Percentiles rank a stretch among this genome's conserved stretches.
These are phyloP conservation scores for Australoheros scitulus DNA, from an alignment of 2,113 vertebrate species.

Conservation along the genomic window DNA sequence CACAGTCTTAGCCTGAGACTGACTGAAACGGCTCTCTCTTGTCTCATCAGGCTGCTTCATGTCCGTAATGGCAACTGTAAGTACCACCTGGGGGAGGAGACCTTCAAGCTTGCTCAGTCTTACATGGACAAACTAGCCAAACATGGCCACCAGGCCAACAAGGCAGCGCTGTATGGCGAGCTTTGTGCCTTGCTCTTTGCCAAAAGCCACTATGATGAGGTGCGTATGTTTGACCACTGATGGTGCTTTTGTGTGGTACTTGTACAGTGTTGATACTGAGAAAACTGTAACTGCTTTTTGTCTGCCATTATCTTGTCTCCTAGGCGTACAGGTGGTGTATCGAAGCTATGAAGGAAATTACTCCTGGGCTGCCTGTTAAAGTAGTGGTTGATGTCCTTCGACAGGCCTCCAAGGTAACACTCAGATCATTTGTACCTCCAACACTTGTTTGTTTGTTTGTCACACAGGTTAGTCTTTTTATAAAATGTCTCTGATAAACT, in stretches of 20 bases:
- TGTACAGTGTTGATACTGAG: background rate
- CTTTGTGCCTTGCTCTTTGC: slow-evolving; percentile 96
- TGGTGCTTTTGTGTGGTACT: too few species aligned
- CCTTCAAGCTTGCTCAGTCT: slow-evolving; percentile 94
- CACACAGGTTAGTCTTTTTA: background rate
- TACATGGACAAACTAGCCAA: slow-evolving; percentile 98
- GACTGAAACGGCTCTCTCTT: background rate
- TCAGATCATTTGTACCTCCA: background rate
- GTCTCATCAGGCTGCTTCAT: slow-evolving; percentile 87
- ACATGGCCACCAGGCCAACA: slow-evolving; percentile 96
- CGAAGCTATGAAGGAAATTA: slow-evolving; percentile 98
- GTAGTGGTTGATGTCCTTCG: slow-evolving; percentile 97
- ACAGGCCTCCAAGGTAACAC: slow-evolving; percentile 91
- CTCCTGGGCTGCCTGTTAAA: slow-evolving; percentile 92
- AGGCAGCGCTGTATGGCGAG: slow-evolving; percentile 96
- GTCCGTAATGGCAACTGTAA: slow-evolving; percentile 98
- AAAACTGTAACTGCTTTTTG: background rate
- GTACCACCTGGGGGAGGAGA: slow-evolving; percentile 98
- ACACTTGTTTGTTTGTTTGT: background rate
- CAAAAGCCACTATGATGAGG: slow-evolving; percentile 99
- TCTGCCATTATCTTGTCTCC: background rate
- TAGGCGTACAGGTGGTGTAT: slow-evolving; percentile 99
- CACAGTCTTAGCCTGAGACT: background rate
- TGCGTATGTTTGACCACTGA: slow-evolving; percentile 39
- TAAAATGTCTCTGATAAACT: background rate